These are phyloP conservation scores for Selenia dentaria DNA, from an alignment of 2,888 invertebrate genomes.

Conservation along the genomic window DNA sequence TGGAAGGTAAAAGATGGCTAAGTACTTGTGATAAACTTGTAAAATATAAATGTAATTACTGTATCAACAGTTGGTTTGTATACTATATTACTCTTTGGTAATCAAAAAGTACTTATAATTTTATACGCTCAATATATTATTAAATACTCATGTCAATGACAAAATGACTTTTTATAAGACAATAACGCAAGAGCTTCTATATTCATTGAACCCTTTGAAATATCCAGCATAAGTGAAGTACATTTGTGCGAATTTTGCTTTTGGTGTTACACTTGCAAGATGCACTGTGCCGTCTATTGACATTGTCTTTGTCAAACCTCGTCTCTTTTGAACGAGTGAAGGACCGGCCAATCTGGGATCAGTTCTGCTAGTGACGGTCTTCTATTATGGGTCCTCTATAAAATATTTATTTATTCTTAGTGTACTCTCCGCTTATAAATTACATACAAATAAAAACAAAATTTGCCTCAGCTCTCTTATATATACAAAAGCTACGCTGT, in stretches of 20 bases:
- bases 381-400: slow-evolving; percentile 86
- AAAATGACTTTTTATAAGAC: slow-evolving; percentile 15
- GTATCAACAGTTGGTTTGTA: too few species aligned
- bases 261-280: slow-evolving; percentile 71
- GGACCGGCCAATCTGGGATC: slow-evolving; percentile 98
- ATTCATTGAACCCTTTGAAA: slow-evolving; percentile 52
- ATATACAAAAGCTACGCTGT: slow-evolving; percentile 3
- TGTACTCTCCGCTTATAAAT: slow-evolving; percentile 25
- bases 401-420: slow-evolving; percentile 75
- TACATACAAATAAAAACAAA: slow-evolving; percentile 3
- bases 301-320: slow-evolving; percentile 89
- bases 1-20: slow-evolving; percentile 25
- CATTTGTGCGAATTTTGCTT: slow-evolving; percentile 68
- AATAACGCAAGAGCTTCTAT: slow-evolving; percentile 41
- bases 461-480: slow-evolving; percentile 4
- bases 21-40: slow-evolving; percentile 17
- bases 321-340: slow-evolving; percentile 92
- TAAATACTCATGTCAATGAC: too few species aligned
- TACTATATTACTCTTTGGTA: too few species aligned
- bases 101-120: too few species aligned
- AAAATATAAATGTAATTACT: too few species aligned
- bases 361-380: slow-evolving; percentile 96
- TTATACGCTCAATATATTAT: too few species aligned
- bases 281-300: slow-evolving; percentile 74
- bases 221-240: slow-evolving; percentile 49